Percentiles rank a stretch among this genome's conserved stretches.
Evolutionary conservation across 2,797 vertebrate species (phyloP).

Genomic region (Balearica regulorum): DNA sequence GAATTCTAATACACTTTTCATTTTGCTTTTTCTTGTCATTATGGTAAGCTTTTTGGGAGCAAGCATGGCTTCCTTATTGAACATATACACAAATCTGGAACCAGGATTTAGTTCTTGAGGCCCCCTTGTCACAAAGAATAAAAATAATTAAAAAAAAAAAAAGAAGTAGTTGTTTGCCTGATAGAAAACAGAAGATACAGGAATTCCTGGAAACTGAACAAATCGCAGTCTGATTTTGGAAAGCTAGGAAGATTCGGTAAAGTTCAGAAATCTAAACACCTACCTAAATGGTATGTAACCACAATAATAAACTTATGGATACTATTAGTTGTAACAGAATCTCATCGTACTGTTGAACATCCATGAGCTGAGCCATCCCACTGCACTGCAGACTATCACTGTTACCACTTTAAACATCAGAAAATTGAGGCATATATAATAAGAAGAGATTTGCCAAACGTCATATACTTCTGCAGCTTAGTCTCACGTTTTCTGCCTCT

Average conservation of each 20-base stretch:
- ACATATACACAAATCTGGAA: neutral
- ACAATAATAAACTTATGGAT: neutral
- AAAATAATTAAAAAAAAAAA: too few relatives aligned
- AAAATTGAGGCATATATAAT: neutral
- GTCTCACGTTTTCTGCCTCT: neutral
- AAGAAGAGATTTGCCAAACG: neutral
- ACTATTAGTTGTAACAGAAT: neutral
- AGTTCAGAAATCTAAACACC: neutral
- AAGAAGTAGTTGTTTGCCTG: neutral
- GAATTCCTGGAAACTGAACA: neutral
- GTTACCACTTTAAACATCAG: neutral
- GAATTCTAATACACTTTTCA: neutral
- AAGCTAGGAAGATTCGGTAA: neutral
- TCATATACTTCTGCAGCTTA: neutral
- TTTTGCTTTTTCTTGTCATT: slow-evolving; percentile 36
- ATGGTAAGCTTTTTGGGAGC: neutral
- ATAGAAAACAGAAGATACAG: neutral
- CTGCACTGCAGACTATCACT: neutral
- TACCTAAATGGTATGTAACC: neutral
- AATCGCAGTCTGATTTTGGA: neutral
- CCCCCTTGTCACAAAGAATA: neutral
- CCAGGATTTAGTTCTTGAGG: neutral
- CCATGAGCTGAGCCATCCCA: neutral
- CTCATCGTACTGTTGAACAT: neutral
- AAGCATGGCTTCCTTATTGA: neutral